Percentiles rank a stretch among this genome's conserved stretches.
Evolutionary conservation across 1,140 invertebrate genomes (phyloP).

Genomic region (Drosophila carrolli): DNA sequence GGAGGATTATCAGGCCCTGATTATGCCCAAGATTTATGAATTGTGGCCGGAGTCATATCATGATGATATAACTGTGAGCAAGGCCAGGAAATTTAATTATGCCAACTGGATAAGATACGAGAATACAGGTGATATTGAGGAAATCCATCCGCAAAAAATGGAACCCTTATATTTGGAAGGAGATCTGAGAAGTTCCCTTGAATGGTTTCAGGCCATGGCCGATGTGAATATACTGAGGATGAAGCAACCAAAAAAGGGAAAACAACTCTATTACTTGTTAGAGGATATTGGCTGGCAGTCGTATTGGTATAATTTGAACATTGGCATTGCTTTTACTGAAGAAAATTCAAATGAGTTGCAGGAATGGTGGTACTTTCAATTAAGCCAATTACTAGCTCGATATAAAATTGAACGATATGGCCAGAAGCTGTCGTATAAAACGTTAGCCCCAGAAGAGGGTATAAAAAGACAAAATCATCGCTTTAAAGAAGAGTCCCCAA

Average conservation of each 20-base stretch:
- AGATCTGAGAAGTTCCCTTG: slow-evolving; percentile 9
- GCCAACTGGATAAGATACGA: slow-evolving; percentile 34
- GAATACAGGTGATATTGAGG: slow-evolving; percentile 1
- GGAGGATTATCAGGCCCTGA: slow-evolving; percentile 87
- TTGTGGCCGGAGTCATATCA: slow-evolving; percentile 89
- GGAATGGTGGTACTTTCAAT: slow-evolving; percentile 54
- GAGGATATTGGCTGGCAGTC: slow-evolving; percentile 49
- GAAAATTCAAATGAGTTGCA: slow-evolving; percentile 10
- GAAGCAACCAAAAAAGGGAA: background rate
- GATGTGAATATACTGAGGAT: slow-evolving; percentile 44
- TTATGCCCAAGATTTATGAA: slow-evolving; percentile 89
- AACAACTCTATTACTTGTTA: slow-evolving; percentile 11
- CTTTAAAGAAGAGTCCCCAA: background rate
- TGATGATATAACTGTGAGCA: slow-evolving; percentile 86
- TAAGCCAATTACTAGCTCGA: slow-evolving; percentile 46
- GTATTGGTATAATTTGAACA: slow-evolving; percentile 64
- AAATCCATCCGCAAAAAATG: slow-evolving; percentile 21
- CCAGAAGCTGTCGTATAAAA: slow-evolving; percentile 30
- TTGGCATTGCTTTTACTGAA: slow-evolving; percentile 31
- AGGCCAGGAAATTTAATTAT: slow-evolving; percentile 80
- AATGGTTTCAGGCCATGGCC: slow-evolving; percentile 53
- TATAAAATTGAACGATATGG: slow-evolving; percentile 57
- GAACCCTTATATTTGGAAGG: slow-evolving; percentile 14
- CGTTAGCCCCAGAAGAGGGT: background rate
- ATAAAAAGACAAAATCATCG: background rate